Conservation (phyloP, 2,113 vertebrate genomes). For the Ivindomyrus marchei region DNA sequence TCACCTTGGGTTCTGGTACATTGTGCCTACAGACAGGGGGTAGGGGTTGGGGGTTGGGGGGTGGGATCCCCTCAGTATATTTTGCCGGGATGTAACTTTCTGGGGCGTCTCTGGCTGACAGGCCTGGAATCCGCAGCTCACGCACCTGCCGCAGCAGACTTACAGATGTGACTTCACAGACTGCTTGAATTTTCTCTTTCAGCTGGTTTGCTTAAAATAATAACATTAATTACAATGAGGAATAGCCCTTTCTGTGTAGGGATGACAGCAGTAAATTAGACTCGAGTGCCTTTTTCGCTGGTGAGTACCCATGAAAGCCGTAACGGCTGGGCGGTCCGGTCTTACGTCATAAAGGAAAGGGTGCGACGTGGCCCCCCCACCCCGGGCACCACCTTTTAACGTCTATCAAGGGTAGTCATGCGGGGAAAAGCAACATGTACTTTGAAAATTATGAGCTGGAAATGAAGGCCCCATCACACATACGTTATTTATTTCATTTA, state of each 20-base stretch:
- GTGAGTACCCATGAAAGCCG: conserved; percentile 8
- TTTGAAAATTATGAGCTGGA: not conserved
- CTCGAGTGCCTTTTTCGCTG: conserved; percentile 37
- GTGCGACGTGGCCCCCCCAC: not conserved
- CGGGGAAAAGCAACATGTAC: not conserved
- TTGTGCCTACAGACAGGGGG: not conserved
- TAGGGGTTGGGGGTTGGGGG: too few relatives aligned
- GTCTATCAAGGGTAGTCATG: not conserved
- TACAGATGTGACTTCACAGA: not conserved
- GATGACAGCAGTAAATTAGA: conserved; percentile 38
- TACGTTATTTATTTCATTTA: not conserved
- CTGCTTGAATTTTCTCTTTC: not conserved
- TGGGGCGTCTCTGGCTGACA: not conserved
- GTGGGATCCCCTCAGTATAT: not conserved
- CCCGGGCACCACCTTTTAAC: not conserved
- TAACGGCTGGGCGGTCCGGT: conserved; percentile 29
- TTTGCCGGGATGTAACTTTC: not conserved
- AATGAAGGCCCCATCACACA: conserved; percentile 2
- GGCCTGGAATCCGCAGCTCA: not conserved
- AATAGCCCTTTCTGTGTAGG: conserved; percentile 30
- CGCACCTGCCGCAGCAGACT: not conserved
- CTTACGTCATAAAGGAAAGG: conserved; percentile 41
- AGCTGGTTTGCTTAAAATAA: conserved; percentile 17
- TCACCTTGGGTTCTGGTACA: not conserved
- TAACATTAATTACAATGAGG: conserved; percentile 31